These are phyloP conservation scores for Pyrocoelia pectoralis DNA, from an alignment of 2,888 invertebrate species.

Conservation along the genomic window DNA sequence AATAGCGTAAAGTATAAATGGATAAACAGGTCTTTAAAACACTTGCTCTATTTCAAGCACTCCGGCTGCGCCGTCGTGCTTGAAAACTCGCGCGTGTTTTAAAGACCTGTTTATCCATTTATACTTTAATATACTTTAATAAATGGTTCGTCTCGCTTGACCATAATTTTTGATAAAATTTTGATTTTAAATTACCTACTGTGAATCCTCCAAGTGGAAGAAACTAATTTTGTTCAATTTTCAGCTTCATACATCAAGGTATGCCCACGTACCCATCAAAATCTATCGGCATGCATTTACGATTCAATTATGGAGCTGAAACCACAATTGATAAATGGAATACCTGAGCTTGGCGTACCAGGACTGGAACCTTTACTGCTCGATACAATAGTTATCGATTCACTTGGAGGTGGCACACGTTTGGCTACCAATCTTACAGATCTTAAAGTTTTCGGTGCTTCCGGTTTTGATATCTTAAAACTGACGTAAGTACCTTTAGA, in stretches of 20 bases:
- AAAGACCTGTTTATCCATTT: too few relatives aligned
- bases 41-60: too few relatives aligned
- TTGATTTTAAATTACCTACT: too few relatives aligned
- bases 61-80: too few relatives aligned
- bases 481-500: conserved; percentile 12
- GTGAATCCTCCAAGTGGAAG: too few relatives aligned
- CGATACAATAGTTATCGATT: conserved; percentile 9
- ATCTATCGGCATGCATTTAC: conserved; percentile 20
- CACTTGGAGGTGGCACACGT: conserved; percentile 9
- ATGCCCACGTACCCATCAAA: conserved; percentile 12
- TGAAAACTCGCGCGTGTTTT: too few relatives aligned
- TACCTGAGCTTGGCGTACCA: conserved; percentile 21
- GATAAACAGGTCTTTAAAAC: too few relatives aligned
- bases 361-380: conserved; percentile 22
- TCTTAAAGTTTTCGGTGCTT: conserved; percentile 13
- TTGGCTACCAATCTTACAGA: conserved; percentile 22
- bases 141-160: too few relatives aligned
- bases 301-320: conserved; percentile 12
- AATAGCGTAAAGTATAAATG: too few relatives aligned
- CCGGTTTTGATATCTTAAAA: conserved; percentile 17
- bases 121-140: too few relatives aligned
- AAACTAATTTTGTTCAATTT: background rate
- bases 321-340: conserved; percentile 15
- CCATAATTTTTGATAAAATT: too few relatives aligned
- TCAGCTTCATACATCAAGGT: conserved; percentile 26